Evolutionary conservation across 2,888 invertebrate genomes (phyloP).

Genomic region (Tenthredo notha): DNA sequence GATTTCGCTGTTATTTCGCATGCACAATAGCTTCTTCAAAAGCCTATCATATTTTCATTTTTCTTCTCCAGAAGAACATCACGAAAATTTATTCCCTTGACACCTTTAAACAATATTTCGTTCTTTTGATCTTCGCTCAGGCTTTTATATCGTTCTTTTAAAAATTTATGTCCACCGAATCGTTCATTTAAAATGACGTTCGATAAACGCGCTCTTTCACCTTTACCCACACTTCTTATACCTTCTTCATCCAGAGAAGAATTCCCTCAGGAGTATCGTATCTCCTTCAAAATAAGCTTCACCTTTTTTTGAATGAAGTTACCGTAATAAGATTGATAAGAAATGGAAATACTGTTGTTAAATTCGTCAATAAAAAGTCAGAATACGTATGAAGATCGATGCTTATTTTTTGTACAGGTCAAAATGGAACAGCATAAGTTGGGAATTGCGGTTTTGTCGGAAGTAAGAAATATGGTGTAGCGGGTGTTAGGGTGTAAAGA

Average conservation of each 20-base stretch:
- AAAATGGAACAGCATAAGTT: not conserved
- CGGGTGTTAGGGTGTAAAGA: not conserved
- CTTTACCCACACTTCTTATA: not conserved
- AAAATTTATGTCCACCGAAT: not conserved
- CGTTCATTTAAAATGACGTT: not conserved
- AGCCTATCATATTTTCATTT: not conserved
- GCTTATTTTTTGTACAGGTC: not conserved
- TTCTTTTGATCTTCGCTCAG: not conserved
- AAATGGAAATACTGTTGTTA: not conserved
- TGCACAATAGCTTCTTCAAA: not conserved
- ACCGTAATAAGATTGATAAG: not conserved
- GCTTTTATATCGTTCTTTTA: not conserved
- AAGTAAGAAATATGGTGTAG: too few species aligned
- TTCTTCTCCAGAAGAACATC: not conserved
- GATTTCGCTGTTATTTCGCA: slow-evolving; percentile 21
- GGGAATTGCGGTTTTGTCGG: not conserved
- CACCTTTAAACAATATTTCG: not conserved
- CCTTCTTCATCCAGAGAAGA: not conserved
- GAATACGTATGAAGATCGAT: not conserved
- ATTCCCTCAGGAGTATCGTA: not conserved
- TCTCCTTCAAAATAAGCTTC: not conserved
- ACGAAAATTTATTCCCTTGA: not conserved
- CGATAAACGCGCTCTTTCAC: not conserved
- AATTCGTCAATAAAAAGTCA: not conserved
- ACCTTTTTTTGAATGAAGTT: not conserved